Evolutionary conservation across 2,888 invertebrate species (phyloP).

Genomic region (Drosophila macrospina): DNA sequence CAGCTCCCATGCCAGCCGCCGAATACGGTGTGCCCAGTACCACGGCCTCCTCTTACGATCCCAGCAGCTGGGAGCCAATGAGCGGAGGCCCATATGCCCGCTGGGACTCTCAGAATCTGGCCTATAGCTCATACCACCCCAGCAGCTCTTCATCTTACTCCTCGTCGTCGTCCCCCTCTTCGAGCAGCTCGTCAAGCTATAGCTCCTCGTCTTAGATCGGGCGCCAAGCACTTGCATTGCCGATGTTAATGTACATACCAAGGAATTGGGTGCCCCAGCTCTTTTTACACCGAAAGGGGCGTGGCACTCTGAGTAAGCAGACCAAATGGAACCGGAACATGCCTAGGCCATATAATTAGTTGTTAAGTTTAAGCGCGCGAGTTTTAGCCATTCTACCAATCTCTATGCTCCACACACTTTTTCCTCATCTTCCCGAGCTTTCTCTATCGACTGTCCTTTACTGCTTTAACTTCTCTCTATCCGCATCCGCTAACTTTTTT

Average conservation of each 20-base stretch:
- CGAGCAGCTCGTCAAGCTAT: slow-evolving; percentile 78
- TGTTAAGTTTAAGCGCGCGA: slow-evolving; percentile 61
- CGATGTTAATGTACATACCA: slow-evolving; percentile 69
- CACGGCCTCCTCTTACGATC: slow-evolving; percentile 90
- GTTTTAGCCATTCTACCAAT: slow-evolving; percentile 72
- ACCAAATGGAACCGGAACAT: slow-evolving; percentile 72
- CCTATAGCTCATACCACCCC: slow-evolving; percentile 91
- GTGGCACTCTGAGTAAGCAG: slow-evolving; percentile 62
- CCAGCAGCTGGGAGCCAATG: slow-evolving; percentile 88
- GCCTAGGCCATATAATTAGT: slow-evolving; percentile 74
- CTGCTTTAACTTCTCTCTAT: slow-evolving; percentile 21
- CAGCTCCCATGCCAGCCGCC: slow-evolving; percentile 87
- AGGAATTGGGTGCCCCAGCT: slow-evolving; percentile 47
- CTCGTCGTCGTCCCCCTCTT: slow-evolving; percentile 80
- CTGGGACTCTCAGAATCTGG: slow-evolving; percentile 90
- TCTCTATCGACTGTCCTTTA: slow-evolving; percentile 19
- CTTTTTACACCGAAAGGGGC: slow-evolving; percentile 10
- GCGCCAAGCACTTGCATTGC: slow-evolving; percentile 35
- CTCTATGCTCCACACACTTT: slow-evolving; percentile 17
- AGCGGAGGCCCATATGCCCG: slow-evolving; percentile 92
- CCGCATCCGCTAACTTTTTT: slow-evolving; percentile 28
- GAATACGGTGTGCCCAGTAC: slow-evolving; percentile 90
- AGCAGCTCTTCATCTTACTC: slow-evolving; percentile 87
- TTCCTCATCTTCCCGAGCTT: slow-evolving; percentile 25
- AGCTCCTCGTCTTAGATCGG: slow-evolving; percentile 75